These are phyloP conservation scores for Alcis repandata DNA, from an alignment of 2,888 invertebrate genomes.

Conservation along the genomic window DNA sequence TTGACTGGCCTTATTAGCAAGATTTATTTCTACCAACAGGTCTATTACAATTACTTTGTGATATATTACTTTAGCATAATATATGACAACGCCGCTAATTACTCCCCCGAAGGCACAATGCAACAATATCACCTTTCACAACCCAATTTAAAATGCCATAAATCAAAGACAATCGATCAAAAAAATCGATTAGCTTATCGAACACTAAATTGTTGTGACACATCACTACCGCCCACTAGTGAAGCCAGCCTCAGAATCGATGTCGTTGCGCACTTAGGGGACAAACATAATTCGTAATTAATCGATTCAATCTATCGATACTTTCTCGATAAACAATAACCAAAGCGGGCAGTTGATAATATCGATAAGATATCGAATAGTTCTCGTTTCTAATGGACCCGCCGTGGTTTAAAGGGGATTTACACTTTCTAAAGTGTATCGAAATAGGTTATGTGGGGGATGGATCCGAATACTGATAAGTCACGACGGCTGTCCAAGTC, in stretches of 20 bases:
- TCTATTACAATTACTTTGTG: conserved; percentile 37
- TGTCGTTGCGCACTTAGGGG: conserved; percentile 77
- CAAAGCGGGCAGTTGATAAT: conserved; percentile 75
- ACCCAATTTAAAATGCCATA: conserved; percentile 37
- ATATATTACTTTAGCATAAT: conserved; percentile 42
- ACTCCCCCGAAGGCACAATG: conserved; percentile 38
- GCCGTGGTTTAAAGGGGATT: conserved; percentile 76
- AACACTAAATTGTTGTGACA: conserved; percentile 50
- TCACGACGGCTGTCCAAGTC: conserved; percentile 37
- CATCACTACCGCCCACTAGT: conserved; percentile 48
- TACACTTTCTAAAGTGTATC: conserved; percentile 84
- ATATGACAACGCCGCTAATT: conserved; percentile 32
- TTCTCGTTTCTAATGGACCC: conserved; percentile 81
- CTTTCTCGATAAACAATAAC: conserved; percentile 85
- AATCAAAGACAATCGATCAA: conserved; percentile 42
- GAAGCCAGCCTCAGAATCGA: conserved; percentile 58
- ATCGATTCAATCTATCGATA: conserved; percentile 75
- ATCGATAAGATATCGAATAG: conserved; percentile 82
- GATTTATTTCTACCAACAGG: conserved; percentile 33
- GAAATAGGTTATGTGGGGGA: conserved; percentile 71
- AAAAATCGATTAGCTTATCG: conserved; percentile 48
- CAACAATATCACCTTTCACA: conserved; percentile 32
- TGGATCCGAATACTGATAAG: conserved; percentile 80
- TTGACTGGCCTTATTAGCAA: conserved; percentile 27
- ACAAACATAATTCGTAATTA: conserved; percentile 76